These are phyloP conservation scores for Rutpela maculata DNA, from an alignment of 2,888 invertebrate species.

Conservation along the genomic window DNA sequence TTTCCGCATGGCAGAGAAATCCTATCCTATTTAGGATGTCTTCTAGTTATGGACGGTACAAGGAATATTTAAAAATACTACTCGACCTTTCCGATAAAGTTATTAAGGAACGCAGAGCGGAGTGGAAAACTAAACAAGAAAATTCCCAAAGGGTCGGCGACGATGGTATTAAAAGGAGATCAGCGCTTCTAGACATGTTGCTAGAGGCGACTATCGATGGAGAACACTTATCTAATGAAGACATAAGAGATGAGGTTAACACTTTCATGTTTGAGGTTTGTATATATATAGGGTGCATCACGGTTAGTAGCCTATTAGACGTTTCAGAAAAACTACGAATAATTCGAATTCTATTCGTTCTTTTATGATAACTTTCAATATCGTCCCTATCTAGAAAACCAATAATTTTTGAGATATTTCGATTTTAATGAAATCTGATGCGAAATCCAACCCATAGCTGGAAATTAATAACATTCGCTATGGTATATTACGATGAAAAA, in stretches of 20 bases:
- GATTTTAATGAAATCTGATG: no score
- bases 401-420: no score
- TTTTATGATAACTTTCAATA: no score
- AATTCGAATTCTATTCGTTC: no score
- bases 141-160: constrained; percentile 42
- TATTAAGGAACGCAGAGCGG: constrained; percentile 74
- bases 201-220: constrained; percentile 74
- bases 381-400: no score
- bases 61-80: constrained; percentile 73
- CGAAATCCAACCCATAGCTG: no score
- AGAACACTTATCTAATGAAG: constrained; percentile 71
- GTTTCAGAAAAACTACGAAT: no score
- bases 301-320: no score
- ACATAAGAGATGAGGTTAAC: constrained; percentile 77
- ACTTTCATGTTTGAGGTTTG: constrained; percentile 77
- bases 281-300: no score
- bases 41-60: constrained; percentile 69
- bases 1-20: constrained; percentile 61
- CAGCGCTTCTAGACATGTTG: constrained; percentile 67
- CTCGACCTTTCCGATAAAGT: constrained; percentile 77
- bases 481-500: no score
- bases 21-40: constrained; percentile 60
- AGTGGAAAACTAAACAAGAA: constrained; percentile 50
- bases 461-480: no score
- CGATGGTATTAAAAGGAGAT: constrained; percentile 59